A percentile compares a stretch with the other conserved stretches of the same genome.
phyloP scores from a whole-genome alignment of 2,888 invertebrate genomes.

The Eupeodes latifasciatus region DNA sequence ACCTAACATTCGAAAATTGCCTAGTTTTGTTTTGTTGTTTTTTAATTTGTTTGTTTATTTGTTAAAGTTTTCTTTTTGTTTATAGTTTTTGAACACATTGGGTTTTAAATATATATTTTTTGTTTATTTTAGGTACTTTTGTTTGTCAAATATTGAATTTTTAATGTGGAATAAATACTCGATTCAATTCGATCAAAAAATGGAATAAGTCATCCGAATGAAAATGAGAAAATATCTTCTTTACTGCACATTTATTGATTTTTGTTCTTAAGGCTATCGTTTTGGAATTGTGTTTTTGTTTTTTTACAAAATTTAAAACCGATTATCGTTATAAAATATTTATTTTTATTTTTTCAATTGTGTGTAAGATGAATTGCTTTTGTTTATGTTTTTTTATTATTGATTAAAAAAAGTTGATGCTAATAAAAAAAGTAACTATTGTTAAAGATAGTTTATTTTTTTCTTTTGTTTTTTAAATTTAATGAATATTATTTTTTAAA shows the following conservation, averaged over 20 bases:
- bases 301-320: constrained; percentile 25
- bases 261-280: constrained; percentile 19
- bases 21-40: background rate
- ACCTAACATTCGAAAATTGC: constrained; percentile 58
- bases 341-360: constrained; percentile 31
- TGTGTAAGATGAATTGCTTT: constrained; percentile 68
- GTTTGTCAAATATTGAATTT: constrained; percentile 53
- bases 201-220: constrained; percentile 16
- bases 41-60: constrained; percentile 20
- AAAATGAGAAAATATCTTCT: constrained; percentile 24
- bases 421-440: constrained; percentile 68
- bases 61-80: constrained; percentile 4
- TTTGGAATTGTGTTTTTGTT: constrained; percentile 6
- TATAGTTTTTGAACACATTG: constrained; percentile 70
- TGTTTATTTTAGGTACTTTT: constrained; percentile 69
- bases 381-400: constrained; percentile 2
- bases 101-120: constrained; percentile 75
- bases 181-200: background rate
- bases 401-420: constrained; percentile 46
- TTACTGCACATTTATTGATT: constrained; percentile 3
- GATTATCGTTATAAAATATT: constrained; percentile 11
- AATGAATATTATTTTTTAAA: constrained; percentile 69
- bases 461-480: constrained; percentile 46
- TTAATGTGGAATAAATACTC: constrained; percentile 25
- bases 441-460: constrained; percentile 25